Evolutionary conservation across 2,113 vertebrate species (phyloP).

Genomic region (Arizona elegans): DNA sequence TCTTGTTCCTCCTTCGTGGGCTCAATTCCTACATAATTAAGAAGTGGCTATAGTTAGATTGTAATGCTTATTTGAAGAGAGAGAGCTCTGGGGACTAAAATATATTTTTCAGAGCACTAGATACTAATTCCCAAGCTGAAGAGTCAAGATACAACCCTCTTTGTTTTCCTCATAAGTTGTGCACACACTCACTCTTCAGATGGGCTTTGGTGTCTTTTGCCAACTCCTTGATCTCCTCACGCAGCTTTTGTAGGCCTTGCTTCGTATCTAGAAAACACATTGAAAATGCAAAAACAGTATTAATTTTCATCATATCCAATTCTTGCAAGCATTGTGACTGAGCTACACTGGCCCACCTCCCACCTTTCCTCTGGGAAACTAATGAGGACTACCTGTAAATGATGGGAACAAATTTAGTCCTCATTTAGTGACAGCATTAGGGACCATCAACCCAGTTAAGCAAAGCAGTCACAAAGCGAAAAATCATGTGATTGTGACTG

Average conservation of each 20-base stretch:
- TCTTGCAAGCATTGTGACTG: background rate
- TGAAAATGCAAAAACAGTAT: background rate
- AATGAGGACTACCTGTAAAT: background rate
- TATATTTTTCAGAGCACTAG: background rate
- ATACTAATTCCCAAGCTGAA: background rate
- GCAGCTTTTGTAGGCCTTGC: constrained; percentile 80
- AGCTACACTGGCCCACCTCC: rapidly evolving
- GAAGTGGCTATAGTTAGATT: background rate
- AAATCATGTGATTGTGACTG: background rate
- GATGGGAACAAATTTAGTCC: background rate
- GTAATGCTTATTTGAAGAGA: background rate
- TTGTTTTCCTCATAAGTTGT: background rate
- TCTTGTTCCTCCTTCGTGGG: constrained; percentile 80
- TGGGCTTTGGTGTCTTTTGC: constrained; percentile 77
- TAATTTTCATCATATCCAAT: background rate
- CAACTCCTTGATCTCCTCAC: constrained; percentile 82
- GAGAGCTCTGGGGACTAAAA: background rate
- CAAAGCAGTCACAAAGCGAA: background rate
- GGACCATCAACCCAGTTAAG: background rate
- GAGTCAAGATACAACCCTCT: background rate
- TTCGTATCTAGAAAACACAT: constrained; percentile 74
- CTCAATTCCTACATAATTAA: constrained; percentile 74
- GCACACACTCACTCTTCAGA: constrained; percentile 77
- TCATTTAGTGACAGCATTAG: background rate
- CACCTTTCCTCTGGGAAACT: background rate